Base-by-base conservation (phyloP, 2,113 vertebrate genomes). In the Oreochromis spilurus region DNA sequence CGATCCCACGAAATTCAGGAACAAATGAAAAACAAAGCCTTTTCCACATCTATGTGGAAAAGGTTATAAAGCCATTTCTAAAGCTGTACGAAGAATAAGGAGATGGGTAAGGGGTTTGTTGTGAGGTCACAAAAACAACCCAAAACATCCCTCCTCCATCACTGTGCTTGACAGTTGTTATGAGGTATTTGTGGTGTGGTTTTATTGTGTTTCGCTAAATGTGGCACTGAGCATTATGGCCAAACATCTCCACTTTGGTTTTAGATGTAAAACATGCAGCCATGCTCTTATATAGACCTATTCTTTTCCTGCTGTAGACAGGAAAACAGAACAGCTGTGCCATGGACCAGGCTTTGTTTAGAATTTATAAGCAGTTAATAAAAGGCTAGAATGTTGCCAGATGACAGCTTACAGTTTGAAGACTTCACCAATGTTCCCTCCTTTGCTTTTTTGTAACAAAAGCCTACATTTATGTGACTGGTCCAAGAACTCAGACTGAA, bases 401-500 rank as follows among this genome's bases (percentile, higher is more conserved):
- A 43, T 24, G 65, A 70, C 36, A 45, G 21, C 13, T 70, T 43
- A 70, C 65, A 45, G 65, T 45, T 72, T 72, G 38, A 26, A 3
- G 21, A 72, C 38, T 72, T 72, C 65, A 26, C n/a, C 65, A 43
- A 8, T 10, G 21, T 72, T 26, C 21, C 13, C 38, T 6, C 9
- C 65, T 72, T 43, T 45, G 38, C n/a, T 26, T 72, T 90, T 67
- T 40, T 67, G 62, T 40, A 67, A 72, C 13, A 10, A 24, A 29
- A 45, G 2, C 21, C 40, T 72, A 43, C 67, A 48, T 72, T 45
- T 45, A 72, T 26, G 14, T 72, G 67, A 16, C 38, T 72, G 13
- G 65, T 16, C 65, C 50, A 84, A 91, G 34, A 93, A 88, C 77
- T 72, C 81, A 89, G 88, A 87, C 75, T 53, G 70, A 85, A 70